Evolutionary conservation across 2,888 invertebrate genomes (phyloP), one percentile per base, ranked within the genome.

Genomic region (Hirtodrosophila alboralis): DNA sequence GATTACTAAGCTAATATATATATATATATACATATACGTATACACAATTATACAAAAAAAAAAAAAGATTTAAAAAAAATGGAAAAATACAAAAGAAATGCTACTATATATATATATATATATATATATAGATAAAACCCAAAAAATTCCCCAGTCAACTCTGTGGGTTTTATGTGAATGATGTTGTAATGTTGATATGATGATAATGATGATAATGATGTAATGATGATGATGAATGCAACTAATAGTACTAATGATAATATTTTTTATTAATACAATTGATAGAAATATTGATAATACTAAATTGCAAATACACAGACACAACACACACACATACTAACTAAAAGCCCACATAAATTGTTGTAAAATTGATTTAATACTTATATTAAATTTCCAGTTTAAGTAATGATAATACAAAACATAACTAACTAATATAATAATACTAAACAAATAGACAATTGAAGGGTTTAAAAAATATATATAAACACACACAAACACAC

Each of bases 201-300:
- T n/a, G n/a, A n/a, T n/a, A n/a, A n/a, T n/a, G n/a, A n/a, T n/a
- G n/a, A n/a, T n/a, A n/a, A n/a, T n/a, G n/a, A n/a, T n/a, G n/a
- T n/a, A n/a, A n/a, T n/a, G n/a, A 64, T 53, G 57, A 44, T 28
- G 44, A 64, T 57, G 63, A 65, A 51, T 72, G 61, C 79, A 79
- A 81, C 77, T 81, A 78, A 85, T 73, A 83, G 80, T 65, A 60
- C 45, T 72, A 75, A 69, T 79, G 63, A 66, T 83, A 79, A 84
- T 87, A 87, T 86, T 87, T 87, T 86, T 84, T 87, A 87, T 87
- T 87, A 84, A 85, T 85, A 69, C 71, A 85, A 85, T 85, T 85
- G 81, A 85, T 85, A 76, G 77, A 87, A 87, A 81, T 85, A 86
- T 85, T 72, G n/a, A 60, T 59, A 59, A 59, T 40, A 63, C 58